These are phyloP conservation scores for Leptoteleia sp. DNA, from an alignment of 1,140 invertebrate genomes.

Conservation along the genomic window DNA sequence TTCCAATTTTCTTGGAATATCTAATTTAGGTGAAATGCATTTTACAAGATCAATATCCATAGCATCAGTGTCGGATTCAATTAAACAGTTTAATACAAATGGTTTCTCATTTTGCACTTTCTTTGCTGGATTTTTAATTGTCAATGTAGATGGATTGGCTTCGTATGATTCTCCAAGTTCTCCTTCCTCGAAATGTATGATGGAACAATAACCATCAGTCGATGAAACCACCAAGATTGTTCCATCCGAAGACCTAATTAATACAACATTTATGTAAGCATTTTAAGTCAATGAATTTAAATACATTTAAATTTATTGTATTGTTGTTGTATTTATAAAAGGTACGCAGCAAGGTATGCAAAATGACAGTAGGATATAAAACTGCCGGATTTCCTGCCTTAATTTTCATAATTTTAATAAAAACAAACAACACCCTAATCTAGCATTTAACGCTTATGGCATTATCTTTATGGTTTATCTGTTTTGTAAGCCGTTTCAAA, in stretches of 20 bases:
- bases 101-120: conserved; percentile 49
- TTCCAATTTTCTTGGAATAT: neutral
- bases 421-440: too few relatives aligned
- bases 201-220: conserved; percentile 97
- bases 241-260: conserved; percentile 89
- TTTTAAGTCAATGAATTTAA: neutral
- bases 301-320: too few relatives aligned
- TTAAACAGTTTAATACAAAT: conserved; percentile 13
- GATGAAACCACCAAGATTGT: conserved; percentile 91
- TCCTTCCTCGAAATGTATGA: conserved; percentile 90
- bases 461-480: too few relatives aligned
- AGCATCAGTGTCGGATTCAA: conserved; percentile 74
- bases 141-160: conserved; percentile 17
- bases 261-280: neutral
- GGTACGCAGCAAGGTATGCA: too few relatives aligned
- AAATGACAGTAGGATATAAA: too few relatives aligned
- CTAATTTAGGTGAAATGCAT: conserved; percentile 22
- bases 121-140: conserved; percentile 65
- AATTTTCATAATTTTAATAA: too few relatives aligned
- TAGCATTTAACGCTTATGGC: too few relatives aligned
- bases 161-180: conserved; percentile 90
- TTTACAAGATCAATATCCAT: conserved; percentile 77
- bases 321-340: too few relatives aligned
- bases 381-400: too few relatives aligned
- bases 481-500: too few relatives aligned